Evolutionary conservation across 2,888 invertebrate genomes (phyloP).

Genomic region (Pimpla rufipes): DNA sequence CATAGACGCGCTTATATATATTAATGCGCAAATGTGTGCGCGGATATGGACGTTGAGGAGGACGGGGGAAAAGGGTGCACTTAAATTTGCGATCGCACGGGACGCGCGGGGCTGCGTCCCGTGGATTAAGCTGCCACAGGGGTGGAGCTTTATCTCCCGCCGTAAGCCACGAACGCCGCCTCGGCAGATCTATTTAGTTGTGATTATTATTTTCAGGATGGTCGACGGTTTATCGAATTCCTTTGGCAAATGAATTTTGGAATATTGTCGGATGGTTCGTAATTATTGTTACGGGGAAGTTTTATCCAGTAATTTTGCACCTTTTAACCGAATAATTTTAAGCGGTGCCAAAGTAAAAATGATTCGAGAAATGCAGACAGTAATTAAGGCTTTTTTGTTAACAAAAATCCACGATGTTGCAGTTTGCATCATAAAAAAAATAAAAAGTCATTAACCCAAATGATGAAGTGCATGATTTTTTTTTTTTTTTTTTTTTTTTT

Average conservation of each 20-base stretch:
- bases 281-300: too few relatives aligned
- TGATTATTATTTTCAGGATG: constrained; percentile 6
- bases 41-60: background rate
- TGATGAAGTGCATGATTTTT: too few relatives aligned
- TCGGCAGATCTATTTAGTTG: background rate
- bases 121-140: constrained; percentile 17
- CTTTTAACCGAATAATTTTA: too few relatives aligned
- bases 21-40: background rate
- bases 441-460: too few relatives aligned
- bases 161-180: background rate
- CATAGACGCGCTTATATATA: background rate
- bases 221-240: background rate
- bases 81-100: constrained; percentile 17
- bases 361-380: too few relatives aligned
- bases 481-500: too few relatives aligned
- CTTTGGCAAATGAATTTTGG: background rate
- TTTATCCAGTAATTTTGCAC: too few relatives aligned
- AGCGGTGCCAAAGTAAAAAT: too few relatives aligned
- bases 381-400: too few relatives aligned
- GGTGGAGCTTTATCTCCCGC: background rate
- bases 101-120: background rate
- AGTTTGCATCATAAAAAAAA: too few relatives aligned
- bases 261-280: too few relatives aligned
- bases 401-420: too few relatives aligned
- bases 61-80: background rate